Base-by-base conservation (phyloP, 1,140 invertebrate genomes). In the Drosophila nasuta region DNA sequence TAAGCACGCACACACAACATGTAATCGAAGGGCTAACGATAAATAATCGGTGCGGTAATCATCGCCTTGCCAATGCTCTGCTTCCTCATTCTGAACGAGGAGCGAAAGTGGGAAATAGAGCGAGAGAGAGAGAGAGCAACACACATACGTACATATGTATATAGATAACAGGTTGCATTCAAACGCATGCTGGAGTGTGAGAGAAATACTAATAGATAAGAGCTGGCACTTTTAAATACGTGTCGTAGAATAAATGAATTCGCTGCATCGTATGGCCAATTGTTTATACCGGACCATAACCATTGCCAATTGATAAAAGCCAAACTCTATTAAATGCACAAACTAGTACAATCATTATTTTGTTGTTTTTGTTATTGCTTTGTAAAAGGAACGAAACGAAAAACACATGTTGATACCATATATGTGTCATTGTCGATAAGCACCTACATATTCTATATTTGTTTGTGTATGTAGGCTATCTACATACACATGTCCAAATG, bases 371-470 rank as follows among this genome's bases (percentile, higher is more conserved):
- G 30, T 56, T 25, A 25, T 25, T 25, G 17, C 45, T 49, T 56
- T 46, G 56, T 35, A 56, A 62, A 25, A 25, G 20, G 20, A 25
- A 68, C 35, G 35, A 54, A 46, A 35, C n/a, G 45, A 74, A 51
- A 59, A 88, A 87, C 83, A 87, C 77, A 87, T 83, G 83, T 74
- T 89, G 83, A 83, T 87, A 64, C 33, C 11, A 11, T 49, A 88
- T 87, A 79, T 87, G 68, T 86, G 83, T 89, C 83, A 88, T 48
- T 68, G 70, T 20, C 68, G 73, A 79, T 77, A 68, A 72, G 59
- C 77, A 49, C 49, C 60, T 30, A 8, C 7, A 38, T 38, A 45
- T 64, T 52, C 49, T 80, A 67, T 62, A 64, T 60, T 60, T 73
- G 73, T 67, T 38, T 13, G 41, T 43, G n/a, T 13, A 43, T 13